Base-by-base conservation (phyloP, 2,888 invertebrate genomes). In the Drosophila mercatorum region DNA sequence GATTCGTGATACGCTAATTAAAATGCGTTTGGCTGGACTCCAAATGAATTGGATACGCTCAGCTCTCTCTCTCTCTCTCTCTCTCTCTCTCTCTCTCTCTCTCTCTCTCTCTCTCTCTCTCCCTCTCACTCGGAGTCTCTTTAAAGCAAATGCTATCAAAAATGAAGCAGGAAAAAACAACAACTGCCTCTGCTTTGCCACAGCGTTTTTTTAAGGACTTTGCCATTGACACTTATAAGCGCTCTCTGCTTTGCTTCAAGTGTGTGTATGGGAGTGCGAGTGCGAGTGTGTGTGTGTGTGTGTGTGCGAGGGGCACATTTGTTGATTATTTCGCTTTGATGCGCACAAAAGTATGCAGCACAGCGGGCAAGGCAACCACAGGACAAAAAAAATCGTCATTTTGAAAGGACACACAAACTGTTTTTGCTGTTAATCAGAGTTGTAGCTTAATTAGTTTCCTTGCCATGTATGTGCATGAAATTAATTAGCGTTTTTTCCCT, bases 291-390 rank as follows among this genome's bases (percentile, higher is more conserved):
- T 52, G 62, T 61, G 47, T 61, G 40, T 67, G 63, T 49, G 59
- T 58, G 53, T 63, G 47, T 70, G 68, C 44, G 51, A 59, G 44
- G 72, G 72, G 76, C 85, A 87, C 83, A 87, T 84, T 84, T 87
- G 88, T 84, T 84, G 84, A 84, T 84, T 84, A 84, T 87, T 84
- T 84, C 83, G 83, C 88, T 84, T 84, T 84, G 83, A 88, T 85
- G 85, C 85, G 86, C 81, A 75, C 82, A 78, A 82, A 78, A 87
- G 83, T 80, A 83, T 81, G 79, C 81, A 82, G 68, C 72, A 58
- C 71, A 70, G 51, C 58, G 59, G 58, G 63, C 22, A 34, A 60
- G 59, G 44, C 41, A 47, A 56, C 22, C 22, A 22, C 57, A 67
- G 59, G 22, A 22, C 22, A 22, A 81, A 83, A 75, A 75, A 74